Percentiles rank a stretch among this genome's conserved stretches.
Conservation (phyloP, 1,140 invertebrate species). For the Plodia interpunctella region DNA sequence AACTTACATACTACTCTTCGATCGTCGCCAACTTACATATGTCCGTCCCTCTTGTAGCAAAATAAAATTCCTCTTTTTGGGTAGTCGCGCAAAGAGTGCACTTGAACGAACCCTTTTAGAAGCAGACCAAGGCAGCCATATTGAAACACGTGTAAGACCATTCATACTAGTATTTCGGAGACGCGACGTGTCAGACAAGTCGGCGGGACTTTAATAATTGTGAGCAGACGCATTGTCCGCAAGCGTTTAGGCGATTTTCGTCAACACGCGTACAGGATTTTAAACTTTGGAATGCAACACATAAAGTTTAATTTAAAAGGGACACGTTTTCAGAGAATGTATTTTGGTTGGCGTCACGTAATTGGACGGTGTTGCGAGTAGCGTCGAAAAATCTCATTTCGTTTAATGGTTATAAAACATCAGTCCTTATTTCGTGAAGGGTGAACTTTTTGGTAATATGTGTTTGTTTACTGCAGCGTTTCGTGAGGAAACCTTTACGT, state of each 20-base stretch:
- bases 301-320: neutral
- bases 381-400: slow-evolving; percentile 2
- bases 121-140: neutral
- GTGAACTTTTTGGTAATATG: neutral
- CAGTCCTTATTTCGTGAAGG: neutral
- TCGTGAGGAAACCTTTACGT: too few relatives aligned
- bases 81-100: too few relatives aligned
- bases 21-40: too few relatives aligned
- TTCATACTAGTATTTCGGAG: slow-evolving; percentile 1
- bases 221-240: neutral
- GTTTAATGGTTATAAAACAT: slow-evolving; percentile 1
- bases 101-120: neutral
- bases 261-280: neutral
- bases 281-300: neutral
- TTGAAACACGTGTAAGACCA: neutral
- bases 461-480: neutral
- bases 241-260: neutral
- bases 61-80: too few relatives aligned
- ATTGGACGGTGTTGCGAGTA: neutral
- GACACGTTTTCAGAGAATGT: neutral
- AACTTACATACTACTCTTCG: too few relatives aligned
- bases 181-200: neutral
- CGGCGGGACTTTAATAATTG: neutral
- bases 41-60: too few relatives aligned
- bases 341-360: neutral